Evolutionary conservation across 2,888 invertebrate species (phyloP), one percentile per base, ranked within the genome.

Genomic region (Sesia apiformis): DNA sequence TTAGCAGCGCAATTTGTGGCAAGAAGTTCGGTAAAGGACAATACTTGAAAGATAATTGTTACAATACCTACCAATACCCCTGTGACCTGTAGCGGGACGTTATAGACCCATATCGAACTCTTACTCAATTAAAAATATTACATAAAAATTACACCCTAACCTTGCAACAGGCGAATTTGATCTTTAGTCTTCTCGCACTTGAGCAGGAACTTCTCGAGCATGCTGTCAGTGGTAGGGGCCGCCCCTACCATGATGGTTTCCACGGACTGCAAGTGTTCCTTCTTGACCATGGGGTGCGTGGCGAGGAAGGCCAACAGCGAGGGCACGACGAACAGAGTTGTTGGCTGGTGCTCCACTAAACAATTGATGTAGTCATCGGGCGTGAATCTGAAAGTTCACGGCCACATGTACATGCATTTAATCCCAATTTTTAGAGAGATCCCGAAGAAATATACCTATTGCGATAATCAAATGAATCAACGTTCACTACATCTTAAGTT

Each of bases 231-330:
- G 6, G 93, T 90, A 0, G 95, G 94, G 0, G 95, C 95, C 0
- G 95, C 96, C 0, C 94, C 95, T 5, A 92, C 92, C 67, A 94
- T 91, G 39, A 95, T 90, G 3, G 90, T 87, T 55, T 91, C 90
- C 0, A 96, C 83, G 0, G 90, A 91, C 39, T 91, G 84, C 52
- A 96, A 76, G 66, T 95, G 93, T 56, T 93, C 92, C 60, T 91
- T 90, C 53, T 90, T 91, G 4, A 95, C 92, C 40, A 90, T 78
- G 0, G 95, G 94, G 75, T 94, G 93, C 23, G 94, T 92, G 0
- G 94, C 93, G 56, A 96, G 75, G 78, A 95, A 95, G 3, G 94
- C 86, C 23, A 95, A 79, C 4, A 96, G 82, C 0, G 96, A 95
- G 0, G 96, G 96, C 2, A 96, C 96, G 3, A 94, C 91, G 67